Conservation (phyloP, 1,140 invertebrate species). For the Acyrthosiphon pisum region DNA sequence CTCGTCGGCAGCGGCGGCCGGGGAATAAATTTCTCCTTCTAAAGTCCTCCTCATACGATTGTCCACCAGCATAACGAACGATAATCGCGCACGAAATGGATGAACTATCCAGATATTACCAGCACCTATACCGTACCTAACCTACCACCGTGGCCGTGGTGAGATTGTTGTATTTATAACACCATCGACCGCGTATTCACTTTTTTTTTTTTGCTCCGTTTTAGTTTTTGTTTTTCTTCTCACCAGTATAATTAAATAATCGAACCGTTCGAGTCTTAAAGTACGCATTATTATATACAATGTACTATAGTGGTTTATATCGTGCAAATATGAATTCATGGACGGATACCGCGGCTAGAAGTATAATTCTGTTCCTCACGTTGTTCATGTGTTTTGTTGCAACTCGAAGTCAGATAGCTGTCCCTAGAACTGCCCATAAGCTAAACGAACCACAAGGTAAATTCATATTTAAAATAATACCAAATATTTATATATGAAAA, state of each 20-base stretch:
- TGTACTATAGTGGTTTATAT: neutral
- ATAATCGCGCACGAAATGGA: constrained; percentile 49
- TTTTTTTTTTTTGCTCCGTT: neutral
- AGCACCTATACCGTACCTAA: neutral
- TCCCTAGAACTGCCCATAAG: constrained; percentile 32
- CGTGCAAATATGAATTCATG: constrained; percentile 33
- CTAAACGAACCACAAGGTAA: constrained; percentile 44
- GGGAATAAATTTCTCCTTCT: constrained; percentile 53
- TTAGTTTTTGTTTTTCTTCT: neutral
- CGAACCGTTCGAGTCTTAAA: neutral
- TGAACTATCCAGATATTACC: neutral
- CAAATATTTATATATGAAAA: neutral
- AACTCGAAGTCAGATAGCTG: neutral
- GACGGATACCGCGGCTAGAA: neutral
- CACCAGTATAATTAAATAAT: neutral
- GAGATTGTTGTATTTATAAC: neutral
- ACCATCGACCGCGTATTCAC: neutral
- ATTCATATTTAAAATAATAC: neutral
- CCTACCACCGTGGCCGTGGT: neutral
- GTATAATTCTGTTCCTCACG: neutral
- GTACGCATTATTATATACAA: too few relatives aligned
- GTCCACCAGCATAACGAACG: constrained; percentile 7
- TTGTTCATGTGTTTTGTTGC: neutral
- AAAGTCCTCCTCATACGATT: neutral
- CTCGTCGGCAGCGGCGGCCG: neutral